phyloP scores from a whole-genome alignment of 2,797 vertebrate genomes.

The Harpagifer antarcticus region DNA sequence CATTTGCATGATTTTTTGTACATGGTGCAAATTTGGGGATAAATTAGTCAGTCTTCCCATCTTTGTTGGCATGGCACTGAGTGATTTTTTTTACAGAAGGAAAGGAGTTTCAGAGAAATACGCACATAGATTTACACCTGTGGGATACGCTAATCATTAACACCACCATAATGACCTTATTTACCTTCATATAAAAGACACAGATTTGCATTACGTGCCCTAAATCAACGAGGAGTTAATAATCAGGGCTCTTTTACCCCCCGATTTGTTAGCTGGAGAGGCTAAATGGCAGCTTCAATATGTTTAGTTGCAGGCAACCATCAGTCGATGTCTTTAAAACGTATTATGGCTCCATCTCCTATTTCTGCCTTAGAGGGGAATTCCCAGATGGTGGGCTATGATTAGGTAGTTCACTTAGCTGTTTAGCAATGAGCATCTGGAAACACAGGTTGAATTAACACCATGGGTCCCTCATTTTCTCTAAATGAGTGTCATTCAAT shows the following conservation, averaged over 20 bases:
- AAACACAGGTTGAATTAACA: constrained; percentile 86
- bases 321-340: constrained; percentile 77
- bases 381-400: constrained; percentile 82
- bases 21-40: constrained; percentile 87
- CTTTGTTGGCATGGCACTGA: constrained; percentile 85
- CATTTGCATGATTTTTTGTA: constrained; percentile 92
- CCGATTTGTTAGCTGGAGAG: constrained; percentile 65
- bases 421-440: constrained; percentile 86
- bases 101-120: constrained; percentile 74
- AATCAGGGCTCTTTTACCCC: constrained; percentile 78
- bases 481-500: constrained; percentile 87
- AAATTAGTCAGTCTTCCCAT: constrained; percentile 85
- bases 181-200: constrained; percentile 88
- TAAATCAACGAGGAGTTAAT: constrained; percentile 86
- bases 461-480: constrained; percentile 82
- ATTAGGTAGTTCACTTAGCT: constrained; percentile 84
- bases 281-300: constrained; percentile 63
- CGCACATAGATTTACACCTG: constrained; percentile 86
- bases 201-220: constrained; percentile 85
- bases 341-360: constrained; percentile 70
- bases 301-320: constrained; percentile 70
- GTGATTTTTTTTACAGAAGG: constrained; percentile 79
- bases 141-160: constrained; percentile 87
- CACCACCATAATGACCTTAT: constrained; percentile 87
- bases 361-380: constrained; percentile 80